A percentile compares a stretch with the other conserved stretches of the same genome.
These are phyloP conservation scores for Nematolebias whitei DNA, from an alignment of 2,113 vertebrate species.

Conservation along the genomic window DNA sequence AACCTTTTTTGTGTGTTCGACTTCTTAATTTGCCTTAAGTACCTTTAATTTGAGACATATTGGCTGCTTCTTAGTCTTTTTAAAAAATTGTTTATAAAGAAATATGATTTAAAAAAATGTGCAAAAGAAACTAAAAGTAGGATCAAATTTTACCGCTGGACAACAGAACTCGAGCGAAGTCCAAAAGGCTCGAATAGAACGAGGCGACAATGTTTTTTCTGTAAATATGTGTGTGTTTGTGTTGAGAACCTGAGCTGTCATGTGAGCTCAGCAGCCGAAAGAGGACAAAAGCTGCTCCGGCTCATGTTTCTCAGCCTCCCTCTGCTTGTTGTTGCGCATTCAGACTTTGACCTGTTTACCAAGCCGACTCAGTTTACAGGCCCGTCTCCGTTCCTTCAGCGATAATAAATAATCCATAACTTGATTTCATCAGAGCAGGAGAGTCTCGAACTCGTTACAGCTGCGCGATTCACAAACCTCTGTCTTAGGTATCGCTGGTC, in stretches of 20 bases:
- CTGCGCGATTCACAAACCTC: no score
- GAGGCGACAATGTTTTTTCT: constrained; percentile 5
- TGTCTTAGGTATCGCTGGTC: no score
- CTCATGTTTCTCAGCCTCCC: constrained; percentile 50
- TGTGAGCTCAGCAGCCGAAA: constrained; percentile 51
- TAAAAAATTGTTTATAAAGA: neutral
- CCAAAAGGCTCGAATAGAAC: neutral
- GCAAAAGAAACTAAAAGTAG: neutral
- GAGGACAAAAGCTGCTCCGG: constrained; percentile 65
- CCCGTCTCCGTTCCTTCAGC: constrained; percentile 5
- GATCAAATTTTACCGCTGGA: no score
- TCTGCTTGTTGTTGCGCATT: constrained; percentile 39
- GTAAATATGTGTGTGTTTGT: constrained; percentile 36
- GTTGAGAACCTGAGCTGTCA: constrained; percentile 47
- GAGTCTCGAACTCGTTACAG: no score
- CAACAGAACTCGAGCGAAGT: no score
- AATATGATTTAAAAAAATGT: neutral
- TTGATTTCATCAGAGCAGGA: neutral
- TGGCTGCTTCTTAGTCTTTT: no score
- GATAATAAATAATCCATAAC: constrained; percentile 42
- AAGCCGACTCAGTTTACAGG: constrained; percentile 44
- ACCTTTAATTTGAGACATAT: no score
- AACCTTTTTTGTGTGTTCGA: no score
- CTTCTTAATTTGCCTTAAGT: no score
- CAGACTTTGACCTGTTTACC: constrained; percentile 74